Conservation (phyloP, 2,888 invertebrate genomes). For the Acheta domesticus region DNA sequence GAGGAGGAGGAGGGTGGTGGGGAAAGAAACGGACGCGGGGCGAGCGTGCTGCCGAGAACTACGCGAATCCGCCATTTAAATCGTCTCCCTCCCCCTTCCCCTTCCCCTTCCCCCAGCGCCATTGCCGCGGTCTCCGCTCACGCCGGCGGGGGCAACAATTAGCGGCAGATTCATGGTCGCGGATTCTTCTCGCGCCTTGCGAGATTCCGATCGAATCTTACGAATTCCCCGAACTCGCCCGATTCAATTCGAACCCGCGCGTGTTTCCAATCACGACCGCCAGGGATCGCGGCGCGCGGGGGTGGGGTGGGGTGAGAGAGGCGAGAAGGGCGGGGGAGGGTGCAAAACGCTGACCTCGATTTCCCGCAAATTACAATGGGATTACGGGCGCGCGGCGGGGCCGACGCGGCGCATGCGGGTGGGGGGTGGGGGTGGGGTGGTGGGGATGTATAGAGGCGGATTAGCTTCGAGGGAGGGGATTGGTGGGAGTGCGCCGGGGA, state of each 20-base stretch:
- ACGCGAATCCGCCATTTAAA: background rate
- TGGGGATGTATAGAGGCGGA: background rate
- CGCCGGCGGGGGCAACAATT: background rate
- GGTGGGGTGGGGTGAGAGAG: too few species aligned
- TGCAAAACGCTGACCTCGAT: background rate
- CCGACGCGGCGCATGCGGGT: background rate
- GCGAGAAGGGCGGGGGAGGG: background rate
- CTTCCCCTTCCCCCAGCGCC: background rate
- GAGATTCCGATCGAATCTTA: slow-evolving; percentile 18
- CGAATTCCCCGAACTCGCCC: background rate
- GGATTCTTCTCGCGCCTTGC: background rate
- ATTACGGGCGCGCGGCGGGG: background rate
- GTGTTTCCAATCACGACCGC: background rate
- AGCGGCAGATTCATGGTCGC: background rate
- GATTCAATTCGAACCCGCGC: background rate
- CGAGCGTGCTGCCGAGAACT: too few species aligned
- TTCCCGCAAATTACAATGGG: slow-evolving; percentile 11
- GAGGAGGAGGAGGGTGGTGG: too few species aligned
- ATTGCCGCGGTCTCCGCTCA: background rate
- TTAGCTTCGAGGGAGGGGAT: background rate
- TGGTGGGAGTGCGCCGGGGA: background rate
- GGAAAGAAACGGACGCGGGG: too few species aligned
- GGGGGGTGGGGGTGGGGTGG: background rate
- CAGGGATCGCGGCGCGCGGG: background rate
- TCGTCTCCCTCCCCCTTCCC: background rate